These are phyloP conservation scores for Hetaerina americana DNA, from an alignment of 1,140 invertebrate genomes.

Conservation along the genomic window DNA sequence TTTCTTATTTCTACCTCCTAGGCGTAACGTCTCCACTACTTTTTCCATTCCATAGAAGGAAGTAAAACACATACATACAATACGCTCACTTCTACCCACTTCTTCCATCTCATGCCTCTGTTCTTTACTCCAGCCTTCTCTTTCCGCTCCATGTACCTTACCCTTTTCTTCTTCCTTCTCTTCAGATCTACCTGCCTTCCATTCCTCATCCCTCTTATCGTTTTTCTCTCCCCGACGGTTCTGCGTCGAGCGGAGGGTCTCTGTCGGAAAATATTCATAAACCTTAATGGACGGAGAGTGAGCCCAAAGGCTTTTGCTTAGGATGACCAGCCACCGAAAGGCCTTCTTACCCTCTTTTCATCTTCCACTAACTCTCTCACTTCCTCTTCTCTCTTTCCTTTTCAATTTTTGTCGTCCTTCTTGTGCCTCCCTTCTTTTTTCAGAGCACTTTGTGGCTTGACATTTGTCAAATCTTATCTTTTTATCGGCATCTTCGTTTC, in stretches of 20 bases:
- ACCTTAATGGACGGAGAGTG: not conserved
- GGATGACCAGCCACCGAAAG: not conserved
- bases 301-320: not conserved
- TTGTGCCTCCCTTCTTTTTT: not conserved
- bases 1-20: too few species aligned
- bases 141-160: not conserved
- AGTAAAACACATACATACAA: too few species aligned
- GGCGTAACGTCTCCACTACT: too few species aligned
- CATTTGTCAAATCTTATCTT: too few species aligned
- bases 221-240: not conserved
- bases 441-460: too few species aligned
- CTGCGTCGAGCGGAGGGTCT: not conserved
- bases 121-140: not conserved
- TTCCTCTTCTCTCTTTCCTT: not conserved
- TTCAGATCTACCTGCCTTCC: not conserved
- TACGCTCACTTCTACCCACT: not conserved
- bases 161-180: not conserved
- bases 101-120: not conserved
- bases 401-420: not conserved
- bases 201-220: not conserved
- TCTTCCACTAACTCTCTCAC: not conserved
- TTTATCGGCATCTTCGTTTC: too few species aligned
- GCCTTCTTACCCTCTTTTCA: not conserved
- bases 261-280: not conserved
- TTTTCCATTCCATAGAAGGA: too few species aligned